Evolutionary conservation across 2,113 vertebrate genomes (phyloP).

Genomic region (Phaetusa simplex): DNA sequence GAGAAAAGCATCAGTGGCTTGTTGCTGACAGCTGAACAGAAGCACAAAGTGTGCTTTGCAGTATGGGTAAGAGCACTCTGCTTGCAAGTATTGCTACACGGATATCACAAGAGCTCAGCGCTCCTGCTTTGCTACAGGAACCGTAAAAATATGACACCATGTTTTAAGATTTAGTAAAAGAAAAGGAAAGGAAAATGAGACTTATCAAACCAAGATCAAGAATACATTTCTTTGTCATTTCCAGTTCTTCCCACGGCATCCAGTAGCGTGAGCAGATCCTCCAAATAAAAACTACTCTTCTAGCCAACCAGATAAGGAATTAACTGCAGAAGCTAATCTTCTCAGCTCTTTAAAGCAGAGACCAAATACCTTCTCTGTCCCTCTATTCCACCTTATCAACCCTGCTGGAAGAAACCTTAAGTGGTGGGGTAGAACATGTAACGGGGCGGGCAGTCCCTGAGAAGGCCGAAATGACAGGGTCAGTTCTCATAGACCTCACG

Average conservation of each 20-base stretch:
- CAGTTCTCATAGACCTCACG: not conserved
- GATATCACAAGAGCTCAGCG: not conserved
- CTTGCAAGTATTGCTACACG: not conserved
- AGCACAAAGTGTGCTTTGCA: not conserved
- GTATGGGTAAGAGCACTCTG: not conserved
- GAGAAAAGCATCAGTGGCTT: not conserved
- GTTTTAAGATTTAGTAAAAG: not conserved
- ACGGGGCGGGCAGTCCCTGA: rapidly evolving
- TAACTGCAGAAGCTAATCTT: not conserved
- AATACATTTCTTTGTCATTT: not conserved
- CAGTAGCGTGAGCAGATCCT: not conserved
- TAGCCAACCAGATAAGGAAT: not conserved
- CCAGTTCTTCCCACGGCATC: not conserved
- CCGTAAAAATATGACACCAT: not conserved
- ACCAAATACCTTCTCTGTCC: not conserved
- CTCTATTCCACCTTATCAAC: not conserved
- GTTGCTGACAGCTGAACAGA: not conserved
- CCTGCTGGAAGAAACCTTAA: no score
- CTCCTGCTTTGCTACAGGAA: not conserved
- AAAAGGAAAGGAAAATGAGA: not conserved
- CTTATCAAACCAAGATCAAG: not conserved
- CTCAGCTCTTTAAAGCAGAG: not conserved
- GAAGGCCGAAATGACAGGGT: not conserved
- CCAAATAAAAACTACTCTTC: not conserved
- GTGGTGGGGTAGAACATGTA: not conserved